These are phyloP conservation scores for Erithacus rubecula DNA, from an alignment of 2,797 vertebrate genomes.

Conservation along the genomic window DNA sequence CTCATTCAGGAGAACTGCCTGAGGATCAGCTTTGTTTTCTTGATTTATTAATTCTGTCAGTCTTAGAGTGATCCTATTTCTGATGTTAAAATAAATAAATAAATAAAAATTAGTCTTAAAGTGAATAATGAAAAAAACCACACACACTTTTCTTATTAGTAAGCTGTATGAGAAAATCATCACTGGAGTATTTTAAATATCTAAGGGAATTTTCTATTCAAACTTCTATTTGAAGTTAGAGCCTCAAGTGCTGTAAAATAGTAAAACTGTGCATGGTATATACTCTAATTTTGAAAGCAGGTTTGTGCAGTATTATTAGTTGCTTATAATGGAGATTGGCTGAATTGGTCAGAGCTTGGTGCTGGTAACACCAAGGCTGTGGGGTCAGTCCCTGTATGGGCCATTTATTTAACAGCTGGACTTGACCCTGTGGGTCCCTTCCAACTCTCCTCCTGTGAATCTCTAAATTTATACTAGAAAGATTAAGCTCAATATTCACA, in stretches of 20 bases:
- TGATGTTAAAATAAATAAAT: neutral
- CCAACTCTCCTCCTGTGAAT: neutral
- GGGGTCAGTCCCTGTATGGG: too few relatives aligned
- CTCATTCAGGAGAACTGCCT: neutral
- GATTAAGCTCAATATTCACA: neutral
- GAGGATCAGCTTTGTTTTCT: neutral
- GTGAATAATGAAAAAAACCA: neutral
- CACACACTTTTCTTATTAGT: neutral
- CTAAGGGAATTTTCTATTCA: neutral
- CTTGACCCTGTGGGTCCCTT: neutral
- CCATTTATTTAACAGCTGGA: neutral
- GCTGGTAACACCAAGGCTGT: neutral
- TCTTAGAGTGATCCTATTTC: neutral
- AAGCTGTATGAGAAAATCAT: neutral
- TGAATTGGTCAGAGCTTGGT: neutral
- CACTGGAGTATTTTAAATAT: neutral
- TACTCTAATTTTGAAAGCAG: neutral
- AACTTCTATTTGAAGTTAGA: neutral
- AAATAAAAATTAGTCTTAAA: neutral
- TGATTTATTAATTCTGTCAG: neutral
- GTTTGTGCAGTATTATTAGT: neutral
- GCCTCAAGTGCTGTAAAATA: neutral
- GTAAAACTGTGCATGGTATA: neutral
- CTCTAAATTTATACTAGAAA: neutral
- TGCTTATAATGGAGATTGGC: neutral